These are phyloP conservation scores for Schizopygopsis pylzovi DNA, from an alignment of 2,797 vertebrate genomes.

Conservation along the genomic window DNA sequence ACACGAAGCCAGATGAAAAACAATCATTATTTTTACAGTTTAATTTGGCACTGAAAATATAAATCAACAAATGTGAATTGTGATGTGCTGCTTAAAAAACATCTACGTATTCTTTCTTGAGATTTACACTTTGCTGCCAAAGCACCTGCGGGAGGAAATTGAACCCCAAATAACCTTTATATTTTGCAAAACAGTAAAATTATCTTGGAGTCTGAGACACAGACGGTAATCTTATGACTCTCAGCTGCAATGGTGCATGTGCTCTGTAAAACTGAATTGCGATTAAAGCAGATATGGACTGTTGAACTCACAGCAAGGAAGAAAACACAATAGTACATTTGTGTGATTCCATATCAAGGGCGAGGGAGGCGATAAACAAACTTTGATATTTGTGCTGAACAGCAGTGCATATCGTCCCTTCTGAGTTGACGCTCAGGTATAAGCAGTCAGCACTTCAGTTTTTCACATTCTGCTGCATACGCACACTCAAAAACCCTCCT, in stretches of 20 bases:
- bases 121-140: background rate
- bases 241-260: slow-evolving; percentile 23
- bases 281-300: slow-evolving; percentile 36
- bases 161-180: slow-evolving; percentile 13
- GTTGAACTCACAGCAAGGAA: slow-evolving; percentile 12
- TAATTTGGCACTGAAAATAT: background rate
- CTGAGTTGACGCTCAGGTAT: slow-evolving; percentile 46
- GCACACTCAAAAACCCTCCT: background rate
- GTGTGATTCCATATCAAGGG: slow-evolving; percentile 43
- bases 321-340: slow-evolving; percentile 34
- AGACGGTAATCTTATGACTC: slow-evolving; percentile 5
- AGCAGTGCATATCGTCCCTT: slow-evolving; percentile 38
- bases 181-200: slow-evolving; percentile 13
- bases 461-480: slow-evolving; percentile 41
- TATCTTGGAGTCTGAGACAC: background rate
- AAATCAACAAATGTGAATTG: background rate
- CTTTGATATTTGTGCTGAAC: slow-evolving; percentile 61
- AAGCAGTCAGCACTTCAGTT: slow-evolving; percentile 52
- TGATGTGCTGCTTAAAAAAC: background rate
- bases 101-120: background rate
- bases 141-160: background rate
- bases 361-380: slow-evolving; percentile 51
- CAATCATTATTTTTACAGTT: background rate
- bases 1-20: background rate
- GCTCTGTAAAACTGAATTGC: slow-evolving; percentile 38